Conservation (phyloP, 23 tunicate genomes). For the Styela clava region DNA sequence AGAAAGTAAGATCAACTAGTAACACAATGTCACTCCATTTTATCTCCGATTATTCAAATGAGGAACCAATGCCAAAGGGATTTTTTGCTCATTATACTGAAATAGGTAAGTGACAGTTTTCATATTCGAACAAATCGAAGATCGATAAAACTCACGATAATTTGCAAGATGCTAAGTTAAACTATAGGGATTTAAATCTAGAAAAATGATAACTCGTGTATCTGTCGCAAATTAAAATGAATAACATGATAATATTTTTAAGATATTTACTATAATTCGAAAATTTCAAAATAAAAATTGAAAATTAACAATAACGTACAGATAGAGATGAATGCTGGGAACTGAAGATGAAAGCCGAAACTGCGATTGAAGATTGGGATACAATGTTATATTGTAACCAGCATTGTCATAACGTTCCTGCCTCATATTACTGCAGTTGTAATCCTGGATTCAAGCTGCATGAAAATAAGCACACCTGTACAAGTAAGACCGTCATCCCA, state of each 20-base stretch:
- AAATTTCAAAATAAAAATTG: too few relatives aligned
- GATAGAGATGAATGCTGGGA: constrained; percentile 70
- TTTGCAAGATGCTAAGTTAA: too few relatives aligned
- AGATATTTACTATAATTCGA: too few relatives aligned
- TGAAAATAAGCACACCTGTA: constrained; percentile 77
- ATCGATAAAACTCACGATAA: neutral
- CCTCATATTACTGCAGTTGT: constrained; percentile 71
- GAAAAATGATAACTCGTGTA: too few relatives aligned
- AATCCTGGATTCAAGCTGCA: constrained; percentile 65
- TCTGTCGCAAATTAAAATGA: too few relatives aligned
- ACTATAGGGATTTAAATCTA: too few relatives aligned
- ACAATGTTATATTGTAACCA: constrained; percentile 71
- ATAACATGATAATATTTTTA: too few relatives aligned
- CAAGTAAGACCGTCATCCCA: too few relatives aligned
- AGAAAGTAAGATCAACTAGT: constrained; percentile 18
- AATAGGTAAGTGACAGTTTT: constrained; percentile 44
- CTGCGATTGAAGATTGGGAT: constrained; percentile 69
- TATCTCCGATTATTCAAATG: constrained; percentile 79
- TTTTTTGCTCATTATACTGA: constrained; percentile 48
- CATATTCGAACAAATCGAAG: neutral
- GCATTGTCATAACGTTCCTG: constrained; percentile 64
- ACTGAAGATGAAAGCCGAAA: constrained; percentile 30
- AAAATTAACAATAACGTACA: too few relatives aligned
- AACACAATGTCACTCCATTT: constrained; percentile 48
- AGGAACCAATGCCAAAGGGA: constrained; percentile 49